Evolutionary conservation across 2,888 invertebrate species (phyloP), one percentile per base, ranked within the genome.

Genomic region (Stegana nigrithorax): DNA sequence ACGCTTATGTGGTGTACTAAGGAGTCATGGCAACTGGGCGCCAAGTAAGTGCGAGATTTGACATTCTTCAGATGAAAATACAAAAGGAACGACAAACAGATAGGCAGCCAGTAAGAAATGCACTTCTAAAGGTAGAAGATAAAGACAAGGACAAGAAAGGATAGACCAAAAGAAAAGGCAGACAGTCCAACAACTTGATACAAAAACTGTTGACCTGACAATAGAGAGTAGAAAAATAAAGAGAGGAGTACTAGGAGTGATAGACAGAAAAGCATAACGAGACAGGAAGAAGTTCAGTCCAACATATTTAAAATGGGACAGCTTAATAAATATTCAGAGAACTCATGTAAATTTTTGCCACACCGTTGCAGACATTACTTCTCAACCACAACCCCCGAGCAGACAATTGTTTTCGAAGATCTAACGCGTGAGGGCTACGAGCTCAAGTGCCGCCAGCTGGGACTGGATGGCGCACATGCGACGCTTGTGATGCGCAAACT

Each of bases 381-480:
- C 64, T 82, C 85, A 21, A 77, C 78, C 1, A 70, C 78, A 0
- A 71, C 77, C 36, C 84, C 85, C 0, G 80, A 81, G 45, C 81
- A 81, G 68, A 85, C 83, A 4, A 80, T 85, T 2, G 72, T 85
- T 2, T 74, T 85, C 14, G 79, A 84, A 63, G 85, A 85, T 62
- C 80, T 89, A 8, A 85, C 86, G 10, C 78, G 83, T 5, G 70
- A 83, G 44, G 89, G 88, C 2, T 89, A 86, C 68, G 82, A 86
- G 29, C 84, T 89, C 80, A 85, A 87, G 10, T 86, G 87, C 64
- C 86, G 89, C 29, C 86, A 87, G 66, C 62, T 80, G 56, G 89
- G 89, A 17, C 81, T 89, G 36, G 88, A 89, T 76, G 79, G 86
- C 53, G 74, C 81, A 0, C 89, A 89, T 71, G 84, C 85, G 10